These are phyloP conservation scores for Chymomyza caudatula DNA, from an alignment of 2,888 invertebrate genomes.

Conservation along the genomic window DNA sequence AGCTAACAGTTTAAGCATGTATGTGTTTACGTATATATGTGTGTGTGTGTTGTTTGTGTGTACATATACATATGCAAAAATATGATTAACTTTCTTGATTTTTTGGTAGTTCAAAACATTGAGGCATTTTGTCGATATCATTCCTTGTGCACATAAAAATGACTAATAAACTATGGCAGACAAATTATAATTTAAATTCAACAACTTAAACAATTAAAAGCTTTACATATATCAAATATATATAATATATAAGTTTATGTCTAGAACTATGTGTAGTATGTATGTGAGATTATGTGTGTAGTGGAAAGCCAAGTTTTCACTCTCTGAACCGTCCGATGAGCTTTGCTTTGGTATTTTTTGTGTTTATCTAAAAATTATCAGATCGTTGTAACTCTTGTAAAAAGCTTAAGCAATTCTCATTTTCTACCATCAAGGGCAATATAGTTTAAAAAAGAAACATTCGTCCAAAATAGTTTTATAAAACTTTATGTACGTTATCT, in stretches of 20 bases:
- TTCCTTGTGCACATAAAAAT: constrained; percentile 37
- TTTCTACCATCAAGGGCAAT: too few species aligned
- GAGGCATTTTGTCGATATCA: constrained; percentile 60
- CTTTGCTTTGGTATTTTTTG: too few species aligned
- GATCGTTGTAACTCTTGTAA: too few species aligned
- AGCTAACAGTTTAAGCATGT: not conserved
- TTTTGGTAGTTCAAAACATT: constrained; percentile 67
- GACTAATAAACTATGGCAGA: constrained; percentile 59
- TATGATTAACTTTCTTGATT: constrained; percentile 46
- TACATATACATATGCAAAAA: constrained; percentile 56
- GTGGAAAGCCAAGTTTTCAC: not conserved
- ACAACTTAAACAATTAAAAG: constrained; percentile 47
- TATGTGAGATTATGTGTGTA: constrained; percentile 13
- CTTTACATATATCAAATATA: constrained; percentile 17
- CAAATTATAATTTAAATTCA: constrained; percentile 30
- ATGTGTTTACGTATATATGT: constrained; percentile 45
- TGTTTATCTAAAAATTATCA: too few species aligned
- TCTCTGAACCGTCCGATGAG: not conserved
- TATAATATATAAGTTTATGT: constrained; percentile 20
- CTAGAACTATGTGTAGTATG: constrained; percentile 12
- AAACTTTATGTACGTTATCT: too few species aligned
- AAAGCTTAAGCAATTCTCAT: too few species aligned
- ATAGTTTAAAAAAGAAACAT: too few species aligned
- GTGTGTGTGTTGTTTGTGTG: constrained; percentile 42
- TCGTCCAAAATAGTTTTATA: too few species aligned